Percentiles rank a stretch among this genome's conserved stretches.
phyloP scores from a whole-genome alignment of 2,113 vertebrate species.

The Pithys albifrons region DNA sequence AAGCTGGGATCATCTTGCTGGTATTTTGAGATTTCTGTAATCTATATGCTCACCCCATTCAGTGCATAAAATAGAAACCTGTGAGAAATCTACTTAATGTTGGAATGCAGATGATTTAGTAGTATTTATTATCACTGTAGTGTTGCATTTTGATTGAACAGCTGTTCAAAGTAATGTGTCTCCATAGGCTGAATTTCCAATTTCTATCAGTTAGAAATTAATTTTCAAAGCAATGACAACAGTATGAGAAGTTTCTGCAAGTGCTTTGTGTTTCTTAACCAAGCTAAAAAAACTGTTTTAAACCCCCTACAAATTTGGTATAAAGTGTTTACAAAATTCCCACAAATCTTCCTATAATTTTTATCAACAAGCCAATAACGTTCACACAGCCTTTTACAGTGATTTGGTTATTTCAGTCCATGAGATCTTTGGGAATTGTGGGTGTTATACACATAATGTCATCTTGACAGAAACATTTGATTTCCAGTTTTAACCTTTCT shows the following conservation, averaged over 20 bases:
- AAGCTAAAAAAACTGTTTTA: background rate
- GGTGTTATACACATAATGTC: rapidly evolving
- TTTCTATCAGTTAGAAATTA: background rate
- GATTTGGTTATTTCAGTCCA: background rate
- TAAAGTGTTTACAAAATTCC: background rate
- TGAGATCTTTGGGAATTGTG: background rate
- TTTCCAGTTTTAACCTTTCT: background rate
- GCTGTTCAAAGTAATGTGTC: background rate
- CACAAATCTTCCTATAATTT: background rate
- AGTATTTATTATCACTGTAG: background rate
- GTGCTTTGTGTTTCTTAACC: background rate
- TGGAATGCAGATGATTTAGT: background rate
- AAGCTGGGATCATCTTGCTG: background rate
- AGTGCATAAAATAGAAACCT: background rate
- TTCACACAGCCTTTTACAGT: background rate
- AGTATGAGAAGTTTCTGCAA: background rate
- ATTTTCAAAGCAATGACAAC: background rate
- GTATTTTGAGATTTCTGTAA: background rate
- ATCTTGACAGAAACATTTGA: background rate
- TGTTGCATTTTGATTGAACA: background rate
- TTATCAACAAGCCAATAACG: background rate
- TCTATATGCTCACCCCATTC: background rate
- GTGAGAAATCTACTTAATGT: background rate
- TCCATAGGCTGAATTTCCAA: too few relatives aligned
- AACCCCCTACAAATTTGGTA: background rate